A percentile compares a stretch with the other conserved stretches of the same genome.
These are phyloP conservation scores for Druon quercuslanigerum DNA, from an alignment of 1,140 invertebrate species.

Conservation along the genomic window DNA sequence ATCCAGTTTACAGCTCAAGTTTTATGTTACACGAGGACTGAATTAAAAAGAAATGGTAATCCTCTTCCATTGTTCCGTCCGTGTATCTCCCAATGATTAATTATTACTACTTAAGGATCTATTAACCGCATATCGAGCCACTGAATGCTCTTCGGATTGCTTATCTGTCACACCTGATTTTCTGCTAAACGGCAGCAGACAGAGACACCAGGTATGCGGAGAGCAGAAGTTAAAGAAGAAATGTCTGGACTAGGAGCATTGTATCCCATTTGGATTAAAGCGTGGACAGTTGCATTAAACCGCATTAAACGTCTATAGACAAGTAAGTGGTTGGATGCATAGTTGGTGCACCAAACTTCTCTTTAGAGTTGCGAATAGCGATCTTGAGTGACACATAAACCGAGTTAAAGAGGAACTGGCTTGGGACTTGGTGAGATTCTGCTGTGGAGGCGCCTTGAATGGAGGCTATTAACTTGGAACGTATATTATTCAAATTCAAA, in stretches of 20 bases:
- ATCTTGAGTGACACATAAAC: constrained; percentile 44
- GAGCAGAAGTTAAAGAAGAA: neutral
- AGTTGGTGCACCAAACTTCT: neutral
- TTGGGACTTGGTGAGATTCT: constrained; percentile 34
- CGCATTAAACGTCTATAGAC: neutral
- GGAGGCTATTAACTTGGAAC: constrained; percentile 60
- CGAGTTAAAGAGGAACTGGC: constrained; percentile 35
- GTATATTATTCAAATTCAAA: constrained; percentile 61
- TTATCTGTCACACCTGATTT: constrained; percentile 18
- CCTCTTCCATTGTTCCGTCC: constrained; percentile 11
- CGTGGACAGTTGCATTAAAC: neutral
- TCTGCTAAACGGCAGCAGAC: neutral
- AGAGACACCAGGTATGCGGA: neutral
- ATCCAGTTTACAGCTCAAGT: neutral
- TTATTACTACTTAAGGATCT: constrained; percentile 16
- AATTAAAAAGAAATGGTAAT: neutral
- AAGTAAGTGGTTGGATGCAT: constrained; percentile 3
- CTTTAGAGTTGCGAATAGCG: neutral
- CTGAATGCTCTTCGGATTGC: neutral
- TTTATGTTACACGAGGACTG: neutral
- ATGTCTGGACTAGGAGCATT: neutral
- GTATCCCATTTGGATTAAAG: constrained; percentile 3
- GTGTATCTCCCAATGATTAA: constrained; percentile 2
- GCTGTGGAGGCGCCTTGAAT: constrained; percentile 53
- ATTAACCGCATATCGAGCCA: constrained; percentile 14